Evolutionary conservation across 2,113 vertebrate species (phyloP).

Genomic region (Patagioenas fasciata): DNA sequence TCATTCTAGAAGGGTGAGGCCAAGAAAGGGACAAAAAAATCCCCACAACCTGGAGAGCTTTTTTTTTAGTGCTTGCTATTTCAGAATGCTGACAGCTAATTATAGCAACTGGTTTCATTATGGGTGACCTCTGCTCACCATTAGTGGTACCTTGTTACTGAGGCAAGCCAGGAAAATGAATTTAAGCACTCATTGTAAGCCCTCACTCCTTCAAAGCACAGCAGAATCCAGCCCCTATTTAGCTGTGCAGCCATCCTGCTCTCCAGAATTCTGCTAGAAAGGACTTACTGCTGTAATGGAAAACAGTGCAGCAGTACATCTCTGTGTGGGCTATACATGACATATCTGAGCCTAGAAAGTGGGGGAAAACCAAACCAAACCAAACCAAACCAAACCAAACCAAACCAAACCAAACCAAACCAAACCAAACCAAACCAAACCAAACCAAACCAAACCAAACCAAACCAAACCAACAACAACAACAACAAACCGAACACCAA

Average conservation of each 20-base stretch:
- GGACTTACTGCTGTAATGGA: background rate
- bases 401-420: background rate
- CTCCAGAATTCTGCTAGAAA: background rate
- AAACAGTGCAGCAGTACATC: background rate
- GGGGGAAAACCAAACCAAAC: background rate
- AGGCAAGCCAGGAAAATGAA: background rate
- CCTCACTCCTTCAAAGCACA: background rate
- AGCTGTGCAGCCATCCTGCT: background rate
- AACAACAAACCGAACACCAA: no score
- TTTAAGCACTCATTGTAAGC: background rate
- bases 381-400: background rate
- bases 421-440: background rate
- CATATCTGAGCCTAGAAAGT: background rate
- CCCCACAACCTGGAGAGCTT: background rate
- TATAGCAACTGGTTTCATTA: background rate
- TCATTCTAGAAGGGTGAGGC: background rate
- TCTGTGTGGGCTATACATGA: background rate
- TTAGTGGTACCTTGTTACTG: background rate
- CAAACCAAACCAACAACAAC: background rate
- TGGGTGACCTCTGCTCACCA: background rate
- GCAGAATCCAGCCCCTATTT: background rate
- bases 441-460: background rate
- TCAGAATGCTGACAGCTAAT: slow-evolving; percentile 45
- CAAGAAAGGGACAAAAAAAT: background rate
- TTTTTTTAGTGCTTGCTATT: background rate